Conservation (phyloP, 53 echinoderm and acorn worm genomes). For the Holothuria leucospilota region DNA sequence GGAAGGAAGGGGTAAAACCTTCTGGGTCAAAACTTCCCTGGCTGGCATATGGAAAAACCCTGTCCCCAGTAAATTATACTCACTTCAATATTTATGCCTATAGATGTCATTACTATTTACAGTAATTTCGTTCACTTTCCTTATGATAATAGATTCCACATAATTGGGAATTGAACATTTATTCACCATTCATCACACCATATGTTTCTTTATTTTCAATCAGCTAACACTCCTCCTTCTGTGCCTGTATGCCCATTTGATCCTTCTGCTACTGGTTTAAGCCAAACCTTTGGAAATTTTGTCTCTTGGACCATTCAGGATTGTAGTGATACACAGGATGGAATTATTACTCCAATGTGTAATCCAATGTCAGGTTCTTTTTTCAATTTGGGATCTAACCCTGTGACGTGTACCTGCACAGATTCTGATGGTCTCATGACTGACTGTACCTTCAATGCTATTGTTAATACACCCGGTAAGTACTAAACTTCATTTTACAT, state of each 20-base stretch:
- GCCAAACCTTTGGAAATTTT: background rate
- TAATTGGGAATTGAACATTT: too few relatives aligned
- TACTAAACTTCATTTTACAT: background rate
- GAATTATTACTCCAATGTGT: background rate
- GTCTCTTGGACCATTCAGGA: background rate
- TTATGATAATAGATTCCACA: too few relatives aligned
- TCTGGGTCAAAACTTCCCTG: too few relatives aligned
- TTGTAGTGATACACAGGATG: background rate
- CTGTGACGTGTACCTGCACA: constrained; percentile 62
- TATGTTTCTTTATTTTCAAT: background rate
- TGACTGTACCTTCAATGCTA: constrained; percentile 35
- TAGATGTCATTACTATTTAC: too few relatives aligned
- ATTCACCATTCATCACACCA: background rate
- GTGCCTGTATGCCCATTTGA: background rate
- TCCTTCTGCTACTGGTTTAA: background rate
- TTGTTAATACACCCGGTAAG: background rate
- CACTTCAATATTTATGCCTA: too few relatives aligned
- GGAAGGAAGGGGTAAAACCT: too few relatives aligned
- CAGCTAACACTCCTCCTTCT: background rate
- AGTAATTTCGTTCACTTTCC: too few relatives aligned
- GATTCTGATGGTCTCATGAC: constrained; percentile 48
- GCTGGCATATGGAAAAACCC: too few relatives aligned
- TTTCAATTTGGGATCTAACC: constrained; percentile 52
- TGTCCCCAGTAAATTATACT: too few relatives aligned
- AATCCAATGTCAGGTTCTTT: constrained; percentile 28